Percentiles rank a stretch among this genome's conserved stretches.
Evolutionary conservation across 2,797 vertebrate genomes (phyloP).

Genomic region (Hydrolagus colliei): DNA sequence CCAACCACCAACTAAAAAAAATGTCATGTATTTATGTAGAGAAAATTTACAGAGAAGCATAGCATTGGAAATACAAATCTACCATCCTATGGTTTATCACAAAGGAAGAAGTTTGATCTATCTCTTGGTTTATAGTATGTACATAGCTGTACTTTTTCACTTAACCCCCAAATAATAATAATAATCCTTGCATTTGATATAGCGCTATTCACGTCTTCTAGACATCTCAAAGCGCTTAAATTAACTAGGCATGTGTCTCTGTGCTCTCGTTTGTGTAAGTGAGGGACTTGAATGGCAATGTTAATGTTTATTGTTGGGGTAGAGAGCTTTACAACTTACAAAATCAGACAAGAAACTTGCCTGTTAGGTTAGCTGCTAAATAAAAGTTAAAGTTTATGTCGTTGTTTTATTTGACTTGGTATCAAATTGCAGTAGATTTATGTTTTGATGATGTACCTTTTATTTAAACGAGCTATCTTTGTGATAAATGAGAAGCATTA

Average conservation of each 20-base stretch:
- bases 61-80: too few species aligned
- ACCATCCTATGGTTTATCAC: too few species aligned
- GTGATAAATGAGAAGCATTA: neutral
- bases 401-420: neutral
- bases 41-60: too few species aligned
- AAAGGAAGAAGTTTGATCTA: neutral
- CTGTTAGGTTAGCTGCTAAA: neutral
- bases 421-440: neutral
- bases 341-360: neutral
- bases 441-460: constrained; percentile 17
- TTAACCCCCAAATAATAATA: neutral
- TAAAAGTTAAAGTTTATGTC: neutral
- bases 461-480: constrained; percentile 17
- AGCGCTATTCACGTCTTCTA: too few species aligned
- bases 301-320: neutral
- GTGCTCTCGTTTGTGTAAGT: neutral
- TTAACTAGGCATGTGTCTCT: neutral
- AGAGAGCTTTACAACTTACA: neutral
- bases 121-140: neutral
- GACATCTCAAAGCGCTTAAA: too few species aligned
- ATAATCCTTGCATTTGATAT: too few species aligned
- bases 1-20: too few species aligned
- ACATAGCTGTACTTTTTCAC: neutral
- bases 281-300: neutral
- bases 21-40: too few species aligned